phyloP scores from a whole-genome alignment of 2,888 invertebrate genomes.

The Crematogaster levior region DNA sequence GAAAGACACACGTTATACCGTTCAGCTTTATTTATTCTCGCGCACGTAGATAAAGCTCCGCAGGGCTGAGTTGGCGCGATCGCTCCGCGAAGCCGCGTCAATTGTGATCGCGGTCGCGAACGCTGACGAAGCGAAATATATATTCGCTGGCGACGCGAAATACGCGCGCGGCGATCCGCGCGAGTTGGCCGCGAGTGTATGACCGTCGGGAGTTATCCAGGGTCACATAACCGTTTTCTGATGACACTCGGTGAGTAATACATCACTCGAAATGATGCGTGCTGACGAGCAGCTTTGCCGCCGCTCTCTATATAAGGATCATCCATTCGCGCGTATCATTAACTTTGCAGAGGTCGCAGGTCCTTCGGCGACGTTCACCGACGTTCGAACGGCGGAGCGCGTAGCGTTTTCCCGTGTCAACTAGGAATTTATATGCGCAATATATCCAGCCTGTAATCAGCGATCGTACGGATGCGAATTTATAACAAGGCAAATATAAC shows the following conservation, averaged over 20 bases:
- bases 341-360: slow-evolving; percentile 50
- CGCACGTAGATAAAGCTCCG: slow-evolving; percentile 28
- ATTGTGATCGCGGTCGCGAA: slow-evolving; percentile 64
- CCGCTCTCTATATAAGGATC: slow-evolving; percentile 49
- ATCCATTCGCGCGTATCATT: slow-evolving; percentile 54
- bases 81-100: slow-evolving; percentile 56
- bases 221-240: slow-evolving; percentile 71
- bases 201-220: slow-evolving; percentile 59
- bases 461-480: slow-evolving; percentile 2
- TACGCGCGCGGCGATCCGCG: slow-evolving; percentile 34
- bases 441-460: slow-evolving; percentile 24
- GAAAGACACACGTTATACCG: slow-evolving; percentile 50
- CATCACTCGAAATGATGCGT: slow-evolving; percentile 59
- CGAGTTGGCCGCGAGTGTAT: slow-evolving; percentile 56
- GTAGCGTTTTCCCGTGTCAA: slow-evolving; percentile 36
- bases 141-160: slow-evolving; percentile 53
- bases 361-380: slow-evolving; percentile 31
- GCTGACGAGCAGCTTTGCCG: slow-evolving; percentile 42
- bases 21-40: slow-evolving; percentile 46
- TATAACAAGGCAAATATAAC: slow-evolving; percentile 22
- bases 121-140: slow-evolving; percentile 46
- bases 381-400: neutral
- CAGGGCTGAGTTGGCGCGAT: slow-evolving; percentile 26
- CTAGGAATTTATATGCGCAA: slow-evolving; percentile 38
- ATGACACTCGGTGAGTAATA: slow-evolving; percentile 62